Percentiles rank a stretch among this genome's conserved stretches.
Evolutionary conservation across 2,888 invertebrate species (phyloP).

Genomic region (Acanthosoma haemorrhoidale): DNA sequence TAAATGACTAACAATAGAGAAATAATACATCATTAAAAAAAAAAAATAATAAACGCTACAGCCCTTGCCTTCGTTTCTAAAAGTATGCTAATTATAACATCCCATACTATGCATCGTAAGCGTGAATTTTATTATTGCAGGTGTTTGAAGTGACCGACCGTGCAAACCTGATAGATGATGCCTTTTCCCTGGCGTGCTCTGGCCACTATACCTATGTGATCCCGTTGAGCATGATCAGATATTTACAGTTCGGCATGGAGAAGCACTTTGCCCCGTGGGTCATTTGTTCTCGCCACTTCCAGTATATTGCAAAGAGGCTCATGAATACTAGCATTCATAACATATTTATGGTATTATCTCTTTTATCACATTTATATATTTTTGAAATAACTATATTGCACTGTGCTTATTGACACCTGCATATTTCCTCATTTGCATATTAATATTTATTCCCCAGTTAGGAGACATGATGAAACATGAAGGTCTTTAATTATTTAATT

Average conservation of each 20-base stretch:
- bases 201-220: conserved; percentile 59
- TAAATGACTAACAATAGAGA: too few relatives aligned
- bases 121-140: conserved; percentile 36
- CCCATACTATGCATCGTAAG: background rate
- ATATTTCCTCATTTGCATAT: too few relatives aligned
- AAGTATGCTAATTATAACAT: too few relatives aligned
- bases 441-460: too few relatives aligned
- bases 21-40: too few relatives aligned
- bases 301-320: conserved; percentile 52
- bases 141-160: conserved; percentile 53
- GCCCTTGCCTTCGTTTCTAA: too few relatives aligned
- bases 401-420: too few relatives aligned
- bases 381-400: background rate
- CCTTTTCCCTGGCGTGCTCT: conserved; percentile 71
- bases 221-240: conserved; percentile 65
- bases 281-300: conserved; percentile 52
- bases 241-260: conserved; percentile 58
- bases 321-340: conserved; percentile 53
- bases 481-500: too few relatives aligned
- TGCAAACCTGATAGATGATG: conserved; percentile 74
- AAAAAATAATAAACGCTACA: too few relatives aligned
- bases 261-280: conserved; percentile 71
- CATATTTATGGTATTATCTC: conserved; percentile 49
- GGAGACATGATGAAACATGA: background rate
- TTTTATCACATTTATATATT: background rate